Evolutionary conservation across 2,888 invertebrate species (phyloP).

Genomic region (Buathra laborator): DNA sequence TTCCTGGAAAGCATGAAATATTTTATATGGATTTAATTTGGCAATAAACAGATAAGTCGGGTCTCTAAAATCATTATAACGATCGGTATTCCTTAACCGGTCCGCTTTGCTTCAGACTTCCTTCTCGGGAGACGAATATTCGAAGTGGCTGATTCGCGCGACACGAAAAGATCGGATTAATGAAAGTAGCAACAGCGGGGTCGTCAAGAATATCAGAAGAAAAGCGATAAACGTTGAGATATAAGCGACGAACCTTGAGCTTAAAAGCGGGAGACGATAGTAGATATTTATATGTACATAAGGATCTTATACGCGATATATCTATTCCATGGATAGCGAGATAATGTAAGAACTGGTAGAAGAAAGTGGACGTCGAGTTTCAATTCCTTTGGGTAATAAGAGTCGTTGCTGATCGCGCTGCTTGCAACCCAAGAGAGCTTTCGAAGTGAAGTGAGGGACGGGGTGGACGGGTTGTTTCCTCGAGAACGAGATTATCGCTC

Average conservation of each 20-base stretch:
- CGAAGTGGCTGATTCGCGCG: neutral
- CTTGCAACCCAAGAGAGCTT: slow-evolving; percentile 38
- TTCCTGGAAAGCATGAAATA: too few relatives aligned
- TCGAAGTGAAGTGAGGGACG: slow-evolving; percentile 4
- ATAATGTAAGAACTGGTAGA: neutral
- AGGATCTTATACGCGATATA: neutral
- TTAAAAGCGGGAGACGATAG: slow-evolving; percentile 19
- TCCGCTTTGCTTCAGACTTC: too few relatives aligned
- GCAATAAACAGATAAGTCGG: too few relatives aligned
- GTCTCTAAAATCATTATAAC: too few relatives aligned
- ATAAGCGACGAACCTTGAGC: slow-evolving; percentile 28
- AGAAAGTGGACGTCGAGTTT: slow-evolving; percentile 22
- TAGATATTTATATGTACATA: neutral
- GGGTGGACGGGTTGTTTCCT: slow-evolving; percentile 8
- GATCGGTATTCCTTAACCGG: too few relatives aligned
- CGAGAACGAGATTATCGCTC: slow-evolving; percentile 44
- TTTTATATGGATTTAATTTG: too few relatives aligned
- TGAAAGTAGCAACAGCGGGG: slow-evolving; percentile 22
- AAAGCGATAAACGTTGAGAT: slow-evolving; percentile 1
- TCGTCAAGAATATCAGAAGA: neutral
- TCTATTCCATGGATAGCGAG: neutral
- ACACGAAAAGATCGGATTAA: neutral
- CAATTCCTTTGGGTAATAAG: slow-evolving; percentile 51
- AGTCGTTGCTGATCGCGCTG: slow-evolving; percentile 30
- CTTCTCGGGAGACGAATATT: neutral